These are phyloP conservation scores for Myotis pilosus DNA, from an alignment of 2,797 vertebrate genomes.

Conservation along the genomic window DNA sequence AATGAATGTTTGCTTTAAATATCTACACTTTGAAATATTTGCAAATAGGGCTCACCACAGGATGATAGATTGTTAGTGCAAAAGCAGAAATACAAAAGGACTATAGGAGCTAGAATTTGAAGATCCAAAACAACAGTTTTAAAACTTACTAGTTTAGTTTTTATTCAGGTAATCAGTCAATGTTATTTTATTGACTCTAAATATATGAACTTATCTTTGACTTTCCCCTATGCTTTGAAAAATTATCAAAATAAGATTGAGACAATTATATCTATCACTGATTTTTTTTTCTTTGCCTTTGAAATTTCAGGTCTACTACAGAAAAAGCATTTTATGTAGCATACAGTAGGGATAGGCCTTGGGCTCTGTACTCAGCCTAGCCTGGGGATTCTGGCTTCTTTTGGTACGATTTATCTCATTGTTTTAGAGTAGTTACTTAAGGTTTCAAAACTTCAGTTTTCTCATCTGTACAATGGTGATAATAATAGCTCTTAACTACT, in stretches of 20 bases:
- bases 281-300: neutral
- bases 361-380: neutral
- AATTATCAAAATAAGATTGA: slow-evolving; percentile 8
- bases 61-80: neutral
- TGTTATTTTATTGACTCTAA: neutral
- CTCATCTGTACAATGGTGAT: neutral
- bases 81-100: neutral
- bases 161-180: neutral
- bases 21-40: neutral
- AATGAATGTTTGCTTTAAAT: neutral
- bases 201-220: neutral
- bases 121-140: neutral
- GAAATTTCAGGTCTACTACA: neutral
- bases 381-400: neutral
- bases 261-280: neutral
- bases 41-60: neutral
- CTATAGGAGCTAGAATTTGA: neutral
- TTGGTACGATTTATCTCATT: neutral
- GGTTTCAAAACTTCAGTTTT: neutral
- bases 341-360: neutral
- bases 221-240: neutral
- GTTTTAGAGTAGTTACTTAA: neutral
- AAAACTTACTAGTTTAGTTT: neutral
- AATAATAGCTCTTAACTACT: neutral
- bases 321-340: neutral